These are phyloP conservation scores for Amblyteles armatorius DNA, from an alignment of 2,888 invertebrate species.

Conservation along the genomic window DNA sequence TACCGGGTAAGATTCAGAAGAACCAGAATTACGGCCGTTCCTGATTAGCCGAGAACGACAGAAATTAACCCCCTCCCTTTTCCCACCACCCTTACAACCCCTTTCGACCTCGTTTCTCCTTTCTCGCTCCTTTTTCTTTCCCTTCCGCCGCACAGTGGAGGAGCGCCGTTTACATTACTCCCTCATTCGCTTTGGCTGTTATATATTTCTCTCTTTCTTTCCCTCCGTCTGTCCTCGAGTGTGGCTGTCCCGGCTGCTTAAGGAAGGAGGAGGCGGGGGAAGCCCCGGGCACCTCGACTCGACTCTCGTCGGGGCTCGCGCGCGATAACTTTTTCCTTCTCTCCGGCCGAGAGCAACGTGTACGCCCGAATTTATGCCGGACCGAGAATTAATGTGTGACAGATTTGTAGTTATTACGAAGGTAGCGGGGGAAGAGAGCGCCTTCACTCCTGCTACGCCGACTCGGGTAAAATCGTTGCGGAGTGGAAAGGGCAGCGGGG, in stretches of 20 bases:
- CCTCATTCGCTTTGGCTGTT: conserved; percentile 29
- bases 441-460: conserved; percentile 31
- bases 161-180: conserved; percentile 22
- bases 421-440: conserved; percentile 68
- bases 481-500: conserved; percentile 53
- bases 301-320: conserved; percentile 67
- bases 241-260: conserved; percentile 29
- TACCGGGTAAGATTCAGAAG: neutral
- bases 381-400: conserved; percentile 84
- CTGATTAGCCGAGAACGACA: conserved; percentile 11
- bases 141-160: neutral
- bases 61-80: neutral
- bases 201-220: conserved; percentile 47
- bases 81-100: neutral
- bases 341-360: conserved; percentile 70
- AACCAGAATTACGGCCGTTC: neutral
- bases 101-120: conserved; percentile 20
- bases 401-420: conserved; percentile 84
- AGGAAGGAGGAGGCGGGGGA: conserved; percentile 40
- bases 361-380: conserved; percentile 83
- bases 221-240: conserved; percentile 45
- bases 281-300: conserved; percentile 36
- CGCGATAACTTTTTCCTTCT: conserved; percentile 82
- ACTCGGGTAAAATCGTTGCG: conserved; percentile 53
- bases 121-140: conserved; percentile 7